phyloP scores from a whole-genome alignment of 2,888 invertebrate species.

The Limnephilus rhombicus region DNA sequence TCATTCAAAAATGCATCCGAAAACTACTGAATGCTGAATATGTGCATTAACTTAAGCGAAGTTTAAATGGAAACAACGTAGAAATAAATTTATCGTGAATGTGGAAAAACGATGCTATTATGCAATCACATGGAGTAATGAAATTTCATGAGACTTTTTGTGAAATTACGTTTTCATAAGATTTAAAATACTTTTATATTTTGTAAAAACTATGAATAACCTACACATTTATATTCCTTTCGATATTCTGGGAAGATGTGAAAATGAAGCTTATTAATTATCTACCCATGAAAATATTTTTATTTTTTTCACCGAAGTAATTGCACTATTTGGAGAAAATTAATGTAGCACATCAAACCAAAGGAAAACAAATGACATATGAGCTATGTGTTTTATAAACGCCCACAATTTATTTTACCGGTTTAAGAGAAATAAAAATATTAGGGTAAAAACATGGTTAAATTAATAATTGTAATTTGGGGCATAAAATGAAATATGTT shows the following conservation, averaged over 20 bases:
- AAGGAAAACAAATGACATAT: not conserved
- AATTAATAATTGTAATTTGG: not conserved
- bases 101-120: no score
- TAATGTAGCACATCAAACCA: not conserved
- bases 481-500: not conserved
- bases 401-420: not conserved
- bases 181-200: no score
- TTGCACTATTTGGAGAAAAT: not conserved
- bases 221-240: not conserved
- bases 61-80: not conserved
- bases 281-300: not conserved
- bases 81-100: no score
- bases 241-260: not conserved
- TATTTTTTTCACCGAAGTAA: no score
- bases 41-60: not conserved
- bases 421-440: not conserved
- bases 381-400: not conserved
- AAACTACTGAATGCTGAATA: not conserved
- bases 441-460: not conserved
- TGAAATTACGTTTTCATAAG: no score
- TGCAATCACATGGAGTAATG: no score
- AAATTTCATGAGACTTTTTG: no score
- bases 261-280: not conserved
- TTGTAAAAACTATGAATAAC: no score
- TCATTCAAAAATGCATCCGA: conserved; percentile 5